phyloP scores from a whole-genome alignment of 2,797 vertebrate species.

The Petrocephalus sullivani region DNA sequence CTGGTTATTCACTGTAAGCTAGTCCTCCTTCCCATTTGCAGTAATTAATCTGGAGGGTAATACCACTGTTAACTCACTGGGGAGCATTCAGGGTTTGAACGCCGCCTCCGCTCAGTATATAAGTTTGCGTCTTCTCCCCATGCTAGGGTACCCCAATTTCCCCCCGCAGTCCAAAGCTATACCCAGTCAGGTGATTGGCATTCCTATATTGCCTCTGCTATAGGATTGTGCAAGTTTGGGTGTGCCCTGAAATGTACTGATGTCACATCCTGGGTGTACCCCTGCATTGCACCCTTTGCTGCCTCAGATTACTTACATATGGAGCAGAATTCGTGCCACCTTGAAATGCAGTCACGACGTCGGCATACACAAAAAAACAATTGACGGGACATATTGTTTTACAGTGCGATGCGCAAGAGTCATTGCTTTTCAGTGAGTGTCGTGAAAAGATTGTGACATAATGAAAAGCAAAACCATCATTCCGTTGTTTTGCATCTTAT shows the following conservation, averaged over 20 bases:
- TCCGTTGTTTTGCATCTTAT: no score
- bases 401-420: no score
- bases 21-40: not conserved
- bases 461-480: no score
- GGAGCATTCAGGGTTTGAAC: not conserved
- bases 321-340: no score
- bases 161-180: not conserved
- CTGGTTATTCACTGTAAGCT: not conserved
- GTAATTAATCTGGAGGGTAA: not conserved
- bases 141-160: not conserved
- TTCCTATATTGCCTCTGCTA: not conserved
- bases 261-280: not conserved
- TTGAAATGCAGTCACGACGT: no score
- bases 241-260: not conserved
- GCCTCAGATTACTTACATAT: not conserved
- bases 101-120: not conserved
- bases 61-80: not conserved
- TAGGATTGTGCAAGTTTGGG: not conserved
- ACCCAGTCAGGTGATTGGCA: not conserved
- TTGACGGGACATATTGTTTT: no score
- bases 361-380: no score
- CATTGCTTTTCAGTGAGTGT: no score
- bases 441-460: no score
- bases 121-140: not conserved
- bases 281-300: not conserved